A percentile compares a stretch with the other conserved stretches of the same genome.
phyloP scores from a whole-genome alignment of 2,113 vertebrate species.

The Dasyprocta punctata region DNA sequence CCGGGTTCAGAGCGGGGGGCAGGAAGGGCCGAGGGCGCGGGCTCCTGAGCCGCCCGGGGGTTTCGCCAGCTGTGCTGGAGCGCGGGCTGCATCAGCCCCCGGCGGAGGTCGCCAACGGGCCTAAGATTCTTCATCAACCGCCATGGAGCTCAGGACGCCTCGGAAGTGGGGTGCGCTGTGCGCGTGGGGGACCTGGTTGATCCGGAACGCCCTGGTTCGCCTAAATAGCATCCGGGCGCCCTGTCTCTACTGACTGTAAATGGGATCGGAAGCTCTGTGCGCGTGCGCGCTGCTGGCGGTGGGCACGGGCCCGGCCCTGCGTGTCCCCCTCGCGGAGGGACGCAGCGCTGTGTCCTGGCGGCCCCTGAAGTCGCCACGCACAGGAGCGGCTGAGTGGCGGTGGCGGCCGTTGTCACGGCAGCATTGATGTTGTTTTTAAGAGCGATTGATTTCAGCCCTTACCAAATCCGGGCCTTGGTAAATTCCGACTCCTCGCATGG shows the following conservation, averaged over 20 bases:
- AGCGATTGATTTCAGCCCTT: not conserved
- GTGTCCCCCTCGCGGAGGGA: not conserved
- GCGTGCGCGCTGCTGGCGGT: not conserved
- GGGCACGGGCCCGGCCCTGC: not conserved
- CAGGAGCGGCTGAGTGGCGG: too few species aligned
- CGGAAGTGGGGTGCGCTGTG: accelerated
- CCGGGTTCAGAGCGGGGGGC: not conserved
- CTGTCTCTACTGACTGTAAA: not conserved
- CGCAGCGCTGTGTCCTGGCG: not conserved
- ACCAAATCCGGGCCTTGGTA: not conserved
- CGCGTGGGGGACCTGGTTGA: not conserved
- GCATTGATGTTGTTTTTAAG: not conserved
- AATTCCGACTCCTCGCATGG: not conserved
- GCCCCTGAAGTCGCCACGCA: not conserved
- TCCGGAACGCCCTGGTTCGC: not conserved
- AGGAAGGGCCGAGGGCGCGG: not conserved
- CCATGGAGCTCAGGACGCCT: not conserved
- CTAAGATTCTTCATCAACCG: not conserved
- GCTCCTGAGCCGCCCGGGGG: not conserved
- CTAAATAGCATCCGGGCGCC: not conserved
- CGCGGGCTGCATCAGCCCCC: not conserved
- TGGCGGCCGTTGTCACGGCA: not conserved
- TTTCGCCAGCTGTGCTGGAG: not conserved
- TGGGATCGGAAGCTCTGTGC: too few species aligned
- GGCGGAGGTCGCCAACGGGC: too few species aligned